phyloP scores from a whole-genome alignment of 2,888 invertebrate genomes.

The Crematogaster levior region DNA sequence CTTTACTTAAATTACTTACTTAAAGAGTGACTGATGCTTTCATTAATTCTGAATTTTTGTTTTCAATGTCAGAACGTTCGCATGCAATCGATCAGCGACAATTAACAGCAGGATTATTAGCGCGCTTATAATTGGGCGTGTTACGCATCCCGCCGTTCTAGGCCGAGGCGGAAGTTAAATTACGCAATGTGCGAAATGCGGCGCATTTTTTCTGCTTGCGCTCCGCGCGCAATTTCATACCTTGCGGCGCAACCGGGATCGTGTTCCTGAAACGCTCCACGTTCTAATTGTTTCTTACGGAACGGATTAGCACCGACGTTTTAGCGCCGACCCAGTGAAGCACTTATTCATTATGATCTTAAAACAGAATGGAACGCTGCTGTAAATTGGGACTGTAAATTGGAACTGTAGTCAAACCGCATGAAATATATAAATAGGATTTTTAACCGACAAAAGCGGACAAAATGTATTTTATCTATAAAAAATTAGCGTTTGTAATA shows the following conservation, averaged over 20 bases:
- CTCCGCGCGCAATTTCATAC: slow-evolving; percentile 13
- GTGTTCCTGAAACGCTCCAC: background rate
- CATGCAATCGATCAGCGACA: background rate
- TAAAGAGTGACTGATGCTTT: background rate
- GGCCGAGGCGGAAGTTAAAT: slow-evolving; percentile 33
- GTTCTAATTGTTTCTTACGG: slow-evolving; percentile 35
- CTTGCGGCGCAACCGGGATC: slow-evolving; percentile 8
- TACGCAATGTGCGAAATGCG: slow-evolving; percentile 22
- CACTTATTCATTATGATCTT: slow-evolving; percentile 29
- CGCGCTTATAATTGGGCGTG: slow-evolving; percentile 15
- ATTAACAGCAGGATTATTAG: slow-evolving; percentile 7
- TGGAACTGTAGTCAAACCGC: no score
- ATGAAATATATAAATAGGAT: background rate
- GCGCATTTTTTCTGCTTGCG: background rate
- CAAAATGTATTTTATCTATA: background rate
- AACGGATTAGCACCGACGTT: background rate
- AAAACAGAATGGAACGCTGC: slow-evolving; percentile 29
- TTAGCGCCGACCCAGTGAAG: background rate
- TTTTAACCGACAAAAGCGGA: background rate
- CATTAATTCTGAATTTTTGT: background rate
- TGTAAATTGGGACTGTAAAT: no score
- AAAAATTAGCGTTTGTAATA: background rate
- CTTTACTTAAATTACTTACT: background rate
- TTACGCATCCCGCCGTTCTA: slow-evolving; percentile 22
- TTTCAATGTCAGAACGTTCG: background rate